phyloP scores from a whole-genome alignment of 1,140 invertebrate genomes.

The Brachionus paranguensis region DNA sequence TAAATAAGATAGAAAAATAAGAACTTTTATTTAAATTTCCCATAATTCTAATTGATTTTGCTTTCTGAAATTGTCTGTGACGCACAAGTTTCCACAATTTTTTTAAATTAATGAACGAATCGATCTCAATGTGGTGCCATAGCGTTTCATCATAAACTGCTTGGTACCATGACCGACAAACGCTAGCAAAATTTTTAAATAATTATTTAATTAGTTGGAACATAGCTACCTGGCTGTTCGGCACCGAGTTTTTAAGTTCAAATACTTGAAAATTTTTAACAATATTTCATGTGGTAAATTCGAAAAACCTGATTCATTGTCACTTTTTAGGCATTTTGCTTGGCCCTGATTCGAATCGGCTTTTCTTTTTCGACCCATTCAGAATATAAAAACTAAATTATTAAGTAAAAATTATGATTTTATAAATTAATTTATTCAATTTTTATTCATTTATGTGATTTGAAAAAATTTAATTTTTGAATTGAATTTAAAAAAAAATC shows the following conservation, averaged over 20 bases:
- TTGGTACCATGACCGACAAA: background rate
- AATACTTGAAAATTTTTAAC: background rate
- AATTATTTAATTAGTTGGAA: background rate
- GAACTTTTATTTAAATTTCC: slow-evolving; percentile 12
- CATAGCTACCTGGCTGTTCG: background rate
- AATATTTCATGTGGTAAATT: slow-evolving; percentile 28
- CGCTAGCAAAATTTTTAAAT: background rate
- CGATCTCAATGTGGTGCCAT: background rate
- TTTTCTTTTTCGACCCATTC: background rate
- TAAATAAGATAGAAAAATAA: background rate
- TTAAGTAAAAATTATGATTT: background rate
- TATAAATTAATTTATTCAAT: background rate
- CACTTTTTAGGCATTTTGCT: background rate
- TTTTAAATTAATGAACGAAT: background rate
- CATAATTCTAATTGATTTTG: background rate
- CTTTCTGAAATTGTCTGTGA: background rate
- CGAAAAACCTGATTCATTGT: background rate
- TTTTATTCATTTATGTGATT: background rate
- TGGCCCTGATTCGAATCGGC: background rate
- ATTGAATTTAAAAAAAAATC: background rate
- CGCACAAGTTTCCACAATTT: background rate
- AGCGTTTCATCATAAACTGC: background rate
- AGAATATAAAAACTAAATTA: background rate
- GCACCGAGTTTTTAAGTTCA: background rate
- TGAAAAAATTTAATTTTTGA: background rate